A percentile compares a stretch with the other conserved stretches of the same genome.
phyloP scores from a whole-genome alignment of 2,888 invertebrate genomes.

The Cacoxenus indagator region DNA sequence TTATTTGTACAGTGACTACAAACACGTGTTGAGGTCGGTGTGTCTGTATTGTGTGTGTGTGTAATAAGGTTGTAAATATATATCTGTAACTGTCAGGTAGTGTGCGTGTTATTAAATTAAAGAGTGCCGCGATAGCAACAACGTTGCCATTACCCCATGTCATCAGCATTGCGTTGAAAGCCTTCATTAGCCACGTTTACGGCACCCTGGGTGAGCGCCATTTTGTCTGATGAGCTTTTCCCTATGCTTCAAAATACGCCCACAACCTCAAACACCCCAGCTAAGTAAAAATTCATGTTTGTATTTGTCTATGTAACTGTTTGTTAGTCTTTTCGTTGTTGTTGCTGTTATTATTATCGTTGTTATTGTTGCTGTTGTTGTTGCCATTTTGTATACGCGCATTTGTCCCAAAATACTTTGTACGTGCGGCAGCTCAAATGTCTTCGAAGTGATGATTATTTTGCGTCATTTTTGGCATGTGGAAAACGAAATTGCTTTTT shows the following conservation, averaged over 20 bases:
- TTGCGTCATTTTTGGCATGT: conserved; percentile 44
- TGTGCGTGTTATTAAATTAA: conserved; percentile 56
- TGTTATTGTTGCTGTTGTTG: conserved; percentile 39
- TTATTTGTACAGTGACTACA: conserved; percentile 58
- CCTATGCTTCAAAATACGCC: conserved; percentile 15
- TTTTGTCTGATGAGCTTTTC: conserved; percentile 55
- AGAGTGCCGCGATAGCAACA: conserved; percentile 40
- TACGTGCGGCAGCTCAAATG: conserved; percentile 42
- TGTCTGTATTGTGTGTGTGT: conserved; percentile 14
- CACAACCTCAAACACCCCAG: conserved; percentile 14
- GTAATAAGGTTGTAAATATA: conserved; percentile 20
- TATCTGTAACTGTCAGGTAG: conserved; percentile 18
- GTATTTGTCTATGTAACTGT: conserved; percentile 3
- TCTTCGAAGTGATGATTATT: conserved; percentile 59
- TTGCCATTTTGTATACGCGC: conserved; percentile 57
- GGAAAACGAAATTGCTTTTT: conserved; percentile 33
- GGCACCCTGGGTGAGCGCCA: conserved; percentile 64
- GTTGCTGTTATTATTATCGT: conserved; percentile 44
- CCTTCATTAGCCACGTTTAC: conserved; percentile 64
- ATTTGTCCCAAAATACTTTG: conserved; percentile 32
- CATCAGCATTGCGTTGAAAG: conserved; percentile 59
- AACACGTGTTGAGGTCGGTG: conserved; percentile 24
- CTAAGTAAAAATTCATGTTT: conserved; percentile 48
- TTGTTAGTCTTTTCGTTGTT: conserved; percentile 20
- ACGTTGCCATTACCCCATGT: conserved; percentile 30